Percentiles rank a stretch among this genome's conserved stretches.
These are phyloP conservation scores for Penaeus indicus DNA, from an alignment of 1,140 invertebrate species.

Conservation along the genomic window DNA sequence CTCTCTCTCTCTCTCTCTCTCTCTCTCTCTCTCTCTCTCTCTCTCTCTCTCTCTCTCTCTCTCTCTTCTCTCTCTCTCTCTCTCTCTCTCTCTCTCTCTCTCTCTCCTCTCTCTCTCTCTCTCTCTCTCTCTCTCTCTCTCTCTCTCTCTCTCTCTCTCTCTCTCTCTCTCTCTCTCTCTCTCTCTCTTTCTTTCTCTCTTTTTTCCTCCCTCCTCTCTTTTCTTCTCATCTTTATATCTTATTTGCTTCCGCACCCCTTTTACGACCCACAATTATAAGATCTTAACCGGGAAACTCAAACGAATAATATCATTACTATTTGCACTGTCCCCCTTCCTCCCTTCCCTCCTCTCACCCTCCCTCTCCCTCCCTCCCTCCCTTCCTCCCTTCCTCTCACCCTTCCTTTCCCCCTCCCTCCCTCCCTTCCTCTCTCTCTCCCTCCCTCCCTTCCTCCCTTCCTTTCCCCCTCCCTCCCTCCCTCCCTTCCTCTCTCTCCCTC, in stretches of 20 bases:
- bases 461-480: background rate
- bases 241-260: too few relatives aligned
- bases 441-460: background rate
- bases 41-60: conserved; percentile 1
- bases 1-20: background rate
- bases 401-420: background rate
- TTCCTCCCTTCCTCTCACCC: background rate
- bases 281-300: too few relatives aligned
- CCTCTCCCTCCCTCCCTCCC: background rate
- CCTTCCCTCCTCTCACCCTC: background rate
- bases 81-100: background rate
- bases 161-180: conserved; percentile 1
- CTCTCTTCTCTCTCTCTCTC: background rate
- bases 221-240: conserved; percentile 3
- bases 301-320: too few relatives aligned
- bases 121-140: conserved; percentile 10
- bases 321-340: background rate
- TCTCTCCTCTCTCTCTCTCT: background rate
- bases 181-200: background rate
- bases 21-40: conserved; percentile 4
- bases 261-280: too few relatives aligned
- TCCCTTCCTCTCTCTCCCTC: too few relatives aligned
- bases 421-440: background rate
- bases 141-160: background rate
- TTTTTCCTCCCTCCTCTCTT: background rate